These are phyloP conservation scores for Stegastes partitus DNA, from an alignment of 2,113 vertebrate genomes.

Conservation along the genomic window DNA sequence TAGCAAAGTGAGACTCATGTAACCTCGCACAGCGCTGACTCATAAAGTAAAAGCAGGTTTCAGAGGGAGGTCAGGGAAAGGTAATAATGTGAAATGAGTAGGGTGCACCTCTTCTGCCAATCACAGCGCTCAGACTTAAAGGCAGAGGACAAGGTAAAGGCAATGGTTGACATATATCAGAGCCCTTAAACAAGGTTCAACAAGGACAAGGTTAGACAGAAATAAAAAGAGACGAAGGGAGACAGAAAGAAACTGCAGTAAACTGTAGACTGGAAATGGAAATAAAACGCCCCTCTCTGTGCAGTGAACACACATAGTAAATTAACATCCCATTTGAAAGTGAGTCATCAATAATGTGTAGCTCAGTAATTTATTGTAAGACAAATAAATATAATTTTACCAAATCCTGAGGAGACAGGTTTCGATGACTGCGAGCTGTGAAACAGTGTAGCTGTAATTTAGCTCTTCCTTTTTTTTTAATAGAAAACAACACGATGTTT, in stretches of 20 bases:
- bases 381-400: not conserved
- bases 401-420: no score
- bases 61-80: slow-evolving; percentile 37
- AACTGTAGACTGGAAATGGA: not conserved
- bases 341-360: not conserved
- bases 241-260: not conserved
- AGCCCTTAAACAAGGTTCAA: slow-evolving; percentile 18
- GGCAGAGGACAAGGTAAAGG: slow-evolving; percentile 9
- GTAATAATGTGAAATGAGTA: slow-evolving; percentile 56
- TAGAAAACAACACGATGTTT: no score
- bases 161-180: slow-evolving; percentile 33
- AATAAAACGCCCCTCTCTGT: not conserved
- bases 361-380: not conserved
- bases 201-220: slow-evolving; percentile 27
- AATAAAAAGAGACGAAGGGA: not conserved
- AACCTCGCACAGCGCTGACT: slow-evolving; percentile 9
- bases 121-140: slow-evolving; percentile 11
- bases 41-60: slow-evolving; percentile 41
- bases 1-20: slow-evolving; percentile 1
- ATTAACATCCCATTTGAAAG: no score
- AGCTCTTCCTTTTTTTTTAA: no score
- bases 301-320: not conserved
- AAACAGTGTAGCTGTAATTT: no score
- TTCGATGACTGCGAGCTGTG: no score
- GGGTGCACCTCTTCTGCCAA: slow-evolving; percentile 10